Conservation (phyloP, 2,113 vertebrate species). For the Onychostoma macrolepis region DNA sequence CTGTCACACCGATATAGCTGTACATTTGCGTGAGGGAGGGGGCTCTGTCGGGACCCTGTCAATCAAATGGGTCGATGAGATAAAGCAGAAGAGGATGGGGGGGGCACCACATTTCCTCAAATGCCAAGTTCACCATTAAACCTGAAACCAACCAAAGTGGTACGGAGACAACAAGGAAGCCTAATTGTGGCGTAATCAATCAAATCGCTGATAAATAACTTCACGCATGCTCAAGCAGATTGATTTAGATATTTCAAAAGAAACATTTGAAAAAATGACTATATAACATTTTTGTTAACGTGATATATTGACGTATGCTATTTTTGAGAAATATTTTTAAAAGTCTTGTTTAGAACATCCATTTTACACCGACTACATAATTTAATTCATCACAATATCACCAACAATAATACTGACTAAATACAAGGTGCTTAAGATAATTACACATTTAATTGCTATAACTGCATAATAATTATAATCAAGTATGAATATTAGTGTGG, state of each 20-base stretch:
- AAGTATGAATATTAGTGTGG: neutral
- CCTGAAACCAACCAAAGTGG: slow-evolving; percentile 75
- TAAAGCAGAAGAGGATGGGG: slow-evolving; percentile 66
- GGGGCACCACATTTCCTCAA: slow-evolving; percentile 67
- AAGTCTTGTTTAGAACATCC: neutral
- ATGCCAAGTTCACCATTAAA: slow-evolving; percentile 72
- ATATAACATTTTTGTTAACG: neutral
- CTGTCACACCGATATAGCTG: slow-evolving; percentile 75
- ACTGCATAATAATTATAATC: neutral
- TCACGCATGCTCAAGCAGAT: neutral
- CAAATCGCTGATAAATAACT: neutral
- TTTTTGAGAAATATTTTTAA: neutral
- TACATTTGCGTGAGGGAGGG: slow-evolving; percentile 77
- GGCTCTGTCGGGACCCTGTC: slow-evolving; percentile 82
- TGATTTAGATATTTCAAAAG: neutral
- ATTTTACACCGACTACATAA: neutral
- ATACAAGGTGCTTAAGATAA: neutral
- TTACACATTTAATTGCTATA: neutral
- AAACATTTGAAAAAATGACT: neutral
- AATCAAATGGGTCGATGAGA: slow-evolving; percentile 74
- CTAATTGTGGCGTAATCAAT: neutral
- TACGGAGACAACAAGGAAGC: neutral
- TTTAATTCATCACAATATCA: neutral
- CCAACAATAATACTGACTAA: neutral
- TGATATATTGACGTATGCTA: neutral